phyloP scores from a whole-genome alignment of 2,888 invertebrate species.

The Phyto melanocephala region DNA sequence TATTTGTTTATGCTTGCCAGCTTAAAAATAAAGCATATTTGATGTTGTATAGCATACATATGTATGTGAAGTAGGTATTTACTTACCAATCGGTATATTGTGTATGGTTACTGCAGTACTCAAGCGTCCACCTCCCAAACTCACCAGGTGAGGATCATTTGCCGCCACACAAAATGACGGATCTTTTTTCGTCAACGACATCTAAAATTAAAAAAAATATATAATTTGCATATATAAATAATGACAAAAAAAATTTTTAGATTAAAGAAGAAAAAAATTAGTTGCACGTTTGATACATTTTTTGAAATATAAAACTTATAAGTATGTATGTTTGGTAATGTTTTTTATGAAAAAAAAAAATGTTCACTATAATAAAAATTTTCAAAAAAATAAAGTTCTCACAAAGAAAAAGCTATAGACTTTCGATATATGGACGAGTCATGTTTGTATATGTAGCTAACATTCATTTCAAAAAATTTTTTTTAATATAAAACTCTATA shows the following conservation, averaged over 20 bases:
- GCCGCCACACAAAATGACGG: constrained; percentile 83
- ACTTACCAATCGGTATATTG: constrained; percentile 91
- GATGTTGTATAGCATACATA: background rate
- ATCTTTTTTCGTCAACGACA: constrained; percentile 79
- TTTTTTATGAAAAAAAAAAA: too few relatives aligned
- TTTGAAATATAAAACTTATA: constrained; percentile 28
- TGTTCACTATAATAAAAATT: too few relatives aligned
- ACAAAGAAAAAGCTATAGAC: too few relatives aligned
- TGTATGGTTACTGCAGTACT: constrained; percentile 95
- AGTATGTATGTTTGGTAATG: too few relatives aligned
- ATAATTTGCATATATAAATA: background rate
- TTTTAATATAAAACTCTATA: too few relatives aligned
- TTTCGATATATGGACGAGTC: too few relatives aligned
- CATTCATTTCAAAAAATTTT: too few relatives aligned
- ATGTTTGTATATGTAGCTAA: too few relatives aligned
- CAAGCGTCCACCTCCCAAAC: constrained; percentile 92
- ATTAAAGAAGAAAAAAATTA: too few relatives aligned
- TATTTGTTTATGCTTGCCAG: background rate
- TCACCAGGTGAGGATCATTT: constrained; percentile 93
- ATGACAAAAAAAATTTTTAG: background rate
- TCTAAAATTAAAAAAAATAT: constrained; percentile 68
- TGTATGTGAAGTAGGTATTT: background rate
- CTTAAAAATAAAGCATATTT: too few relatives aligned
- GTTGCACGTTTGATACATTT: background rate
- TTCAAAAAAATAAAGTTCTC: too few relatives aligned